These are phyloP conservation scores for Pseudolycoriella hygida DNA, from an alignment of 2,888 invertebrate species.

Conservation along the genomic window DNA sequence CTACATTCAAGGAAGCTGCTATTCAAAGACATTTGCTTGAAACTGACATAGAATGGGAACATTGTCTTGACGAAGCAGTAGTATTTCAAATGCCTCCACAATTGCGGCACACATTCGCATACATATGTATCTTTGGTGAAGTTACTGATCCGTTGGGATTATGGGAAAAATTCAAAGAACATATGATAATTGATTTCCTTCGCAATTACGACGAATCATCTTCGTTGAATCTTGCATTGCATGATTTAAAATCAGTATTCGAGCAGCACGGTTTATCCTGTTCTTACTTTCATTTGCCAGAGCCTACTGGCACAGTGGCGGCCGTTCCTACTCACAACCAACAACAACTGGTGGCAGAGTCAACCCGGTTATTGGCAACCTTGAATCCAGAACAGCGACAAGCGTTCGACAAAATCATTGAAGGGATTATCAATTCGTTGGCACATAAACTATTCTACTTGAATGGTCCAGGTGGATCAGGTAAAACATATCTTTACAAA, in stretches of 20 bases:
- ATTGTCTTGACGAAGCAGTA: constrained; percentile 10
- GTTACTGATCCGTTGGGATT: constrained; percentile 2
- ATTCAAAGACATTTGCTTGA: constrained; percentile 10
- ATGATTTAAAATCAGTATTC: constrained; percentile 6
- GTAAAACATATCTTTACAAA: neutral
- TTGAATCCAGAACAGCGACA: neutral
- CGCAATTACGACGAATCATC: constrained; percentile 1
- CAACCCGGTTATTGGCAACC: neutral
- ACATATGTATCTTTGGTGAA: constrained; percentile 1
- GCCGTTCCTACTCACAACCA: neutral
- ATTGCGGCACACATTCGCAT: constrained; percentile 5
- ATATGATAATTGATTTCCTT: constrained; percentile 5
- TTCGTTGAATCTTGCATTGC: constrained; percentile 7
- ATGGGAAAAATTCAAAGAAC: constrained; percentile 1
- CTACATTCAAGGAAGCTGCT: constrained; percentile 7
- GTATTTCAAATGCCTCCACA: constrained; percentile 11
- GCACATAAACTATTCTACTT: neutral
- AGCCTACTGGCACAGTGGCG: neutral
- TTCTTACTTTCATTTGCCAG: neutral
- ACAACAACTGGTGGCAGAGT: neutral
- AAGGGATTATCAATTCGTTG: neutral
- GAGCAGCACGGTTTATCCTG: neutral
- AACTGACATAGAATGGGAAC: constrained; percentile 10
- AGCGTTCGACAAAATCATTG: neutral
- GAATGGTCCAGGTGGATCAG: neutral